phyloP scores from a whole-genome alignment of 2,797 vertebrate species.

The Naso thynnoides region DNA sequence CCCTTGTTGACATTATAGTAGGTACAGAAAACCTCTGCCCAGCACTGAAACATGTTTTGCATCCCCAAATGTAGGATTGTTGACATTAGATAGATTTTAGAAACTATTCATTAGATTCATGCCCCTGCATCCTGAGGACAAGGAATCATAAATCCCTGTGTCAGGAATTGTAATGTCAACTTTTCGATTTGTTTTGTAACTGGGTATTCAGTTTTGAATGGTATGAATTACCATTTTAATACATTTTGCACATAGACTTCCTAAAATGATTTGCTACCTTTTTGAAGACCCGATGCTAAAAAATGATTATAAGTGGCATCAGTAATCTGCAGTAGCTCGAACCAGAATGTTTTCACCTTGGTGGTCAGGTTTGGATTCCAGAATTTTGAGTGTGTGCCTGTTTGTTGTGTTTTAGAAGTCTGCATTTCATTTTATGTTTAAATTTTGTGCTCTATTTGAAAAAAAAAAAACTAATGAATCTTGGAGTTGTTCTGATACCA shows the following conservation, averaged over 20 bases:
- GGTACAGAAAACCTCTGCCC: constrained; percentile 5
- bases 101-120: background rate
- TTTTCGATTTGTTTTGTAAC: background rate
- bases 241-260: background rate
- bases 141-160: background rate
- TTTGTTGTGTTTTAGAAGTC: constrained; percentile 18
- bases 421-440: background rate
- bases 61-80: background rate
- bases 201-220: background rate
- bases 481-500: no score
- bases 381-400: constrained; percentile 1
- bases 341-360: constrained; percentile 1
- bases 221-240: constrained; percentile 1
- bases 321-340: constrained; percentile 18
- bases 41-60: constrained; percentile 1
- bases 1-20: background rate
- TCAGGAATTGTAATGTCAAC: background rate
- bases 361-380: constrained; percentile 12
- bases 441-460: no score
- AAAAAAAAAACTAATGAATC: no score
- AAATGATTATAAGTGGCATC: constrained; percentile 13
- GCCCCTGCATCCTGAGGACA: background rate
- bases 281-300: constrained; percentile 5
- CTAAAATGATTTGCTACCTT: constrained; percentile 8
- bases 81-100: background rate